Base-by-base conservation (phyloP, 30 jellyfish, hydroid and myxozoan genomes). In the Aurelia sp. region DNA sequence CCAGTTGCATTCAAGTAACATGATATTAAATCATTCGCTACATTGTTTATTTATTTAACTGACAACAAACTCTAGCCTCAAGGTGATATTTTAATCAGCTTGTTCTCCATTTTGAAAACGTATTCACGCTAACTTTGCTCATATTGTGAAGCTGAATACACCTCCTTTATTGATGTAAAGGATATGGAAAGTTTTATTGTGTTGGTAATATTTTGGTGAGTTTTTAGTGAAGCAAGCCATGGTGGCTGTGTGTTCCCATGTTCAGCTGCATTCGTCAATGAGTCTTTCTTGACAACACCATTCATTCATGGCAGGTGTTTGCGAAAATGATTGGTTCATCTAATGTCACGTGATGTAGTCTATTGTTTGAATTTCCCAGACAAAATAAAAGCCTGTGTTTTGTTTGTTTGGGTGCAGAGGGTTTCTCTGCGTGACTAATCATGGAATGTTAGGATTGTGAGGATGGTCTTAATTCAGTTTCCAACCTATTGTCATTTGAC, bases 271-370 rank as follows among this genome's bases (percentile, higher is more conserved):
- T 0, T n/a, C 31, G 48, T 79, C 62, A 79, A 79, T 79, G 89
- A 23, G 76, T 20, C 4, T 21, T 79, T 37, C 68, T 67, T 21
- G 27, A 76, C 76, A 51, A 66, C 90, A 9, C 73, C 35, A 19
- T 66, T 53, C 90, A 81, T 81, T 81, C 90, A 81, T 66, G 18
- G 90, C 90, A 33, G 90, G 69, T 81, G 35, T 68, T 8, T 47
- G 12, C 10, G 57, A 47, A 11, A 41, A 18, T 67, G 53, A 81
- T 81, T 81, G 90, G 90, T 31, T 53, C 3, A 65, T 41, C 3
- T 15, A 70, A 11, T 13, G 62, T 79, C 89, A 79, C 64, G 89
- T 79, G 89, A 65, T 41, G 11, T 37, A 5, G 47, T 44, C 55
- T 44, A 44, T 44, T 44, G 55, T 44, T 4, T 33, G 40, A 19